Evolutionary conservation across 2,113 vertebrate genomes (phyloP).

Genomic region (Anarhynchus alexandrinus): DNA sequence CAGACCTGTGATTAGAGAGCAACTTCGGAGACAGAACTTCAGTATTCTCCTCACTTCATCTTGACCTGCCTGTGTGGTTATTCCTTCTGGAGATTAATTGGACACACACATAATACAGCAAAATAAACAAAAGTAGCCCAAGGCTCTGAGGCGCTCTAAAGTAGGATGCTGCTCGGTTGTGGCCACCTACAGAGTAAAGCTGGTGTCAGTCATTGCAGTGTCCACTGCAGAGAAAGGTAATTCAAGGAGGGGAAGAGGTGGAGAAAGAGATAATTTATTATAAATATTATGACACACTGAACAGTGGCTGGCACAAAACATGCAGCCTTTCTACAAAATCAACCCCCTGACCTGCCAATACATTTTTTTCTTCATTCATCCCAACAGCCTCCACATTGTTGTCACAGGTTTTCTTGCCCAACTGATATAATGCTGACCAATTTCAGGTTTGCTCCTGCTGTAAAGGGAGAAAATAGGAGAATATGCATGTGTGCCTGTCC

Average conservation of each 20-base stretch:
- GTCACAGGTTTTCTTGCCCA: neutral
- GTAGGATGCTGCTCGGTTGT: neutral
- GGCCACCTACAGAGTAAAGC: neutral
- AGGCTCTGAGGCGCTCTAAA: neutral
- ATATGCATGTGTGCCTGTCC: neutral
- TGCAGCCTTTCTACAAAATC: neutral
- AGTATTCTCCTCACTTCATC: neutral
- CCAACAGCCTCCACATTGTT: neutral
- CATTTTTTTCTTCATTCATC: neutral
- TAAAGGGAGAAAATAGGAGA: neutral
- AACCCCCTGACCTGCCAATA: neutral
- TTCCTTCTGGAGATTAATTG: neutral
- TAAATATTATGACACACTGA: neutral
- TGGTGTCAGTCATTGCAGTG: neutral
- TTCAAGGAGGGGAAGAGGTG: neutral
- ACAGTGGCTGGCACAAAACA: neutral
- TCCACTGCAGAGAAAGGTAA: neutral
- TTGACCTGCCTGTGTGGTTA: neutral
- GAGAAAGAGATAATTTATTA: neutral
- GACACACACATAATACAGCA: neutral
- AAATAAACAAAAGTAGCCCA: neutral
- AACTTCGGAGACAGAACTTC: neutral
- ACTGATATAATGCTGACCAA: neutral
- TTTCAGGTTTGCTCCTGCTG: neutral
- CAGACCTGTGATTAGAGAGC: constrained; percentile 22